Percentiles rank a stretch among this genome's conserved stretches.
These are phyloP conservation scores for Subacronicta megacephala DNA, from an alignment of 2,888 invertebrate genomes.

Conservation along the genomic window DNA sequence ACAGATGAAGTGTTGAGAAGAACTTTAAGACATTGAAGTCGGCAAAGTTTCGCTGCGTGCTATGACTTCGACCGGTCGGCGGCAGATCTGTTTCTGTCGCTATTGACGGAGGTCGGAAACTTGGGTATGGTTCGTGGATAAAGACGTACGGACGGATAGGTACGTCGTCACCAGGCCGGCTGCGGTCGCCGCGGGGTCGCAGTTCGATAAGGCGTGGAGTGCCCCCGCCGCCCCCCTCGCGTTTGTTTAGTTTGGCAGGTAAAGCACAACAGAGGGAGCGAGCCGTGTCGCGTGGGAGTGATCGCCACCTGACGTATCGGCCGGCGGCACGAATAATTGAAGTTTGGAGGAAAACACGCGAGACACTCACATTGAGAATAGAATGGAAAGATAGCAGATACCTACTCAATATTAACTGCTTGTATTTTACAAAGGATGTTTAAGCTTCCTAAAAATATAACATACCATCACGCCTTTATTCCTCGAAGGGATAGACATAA, in stretches of 20 bases:
- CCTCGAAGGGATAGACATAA: too few relatives aligned
- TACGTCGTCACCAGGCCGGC: slow-evolving; percentile 65
- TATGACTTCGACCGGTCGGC: slow-evolving; percentile 65
- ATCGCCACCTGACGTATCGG: slow-evolving; percentile 69
- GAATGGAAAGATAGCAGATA: too few relatives aligned
- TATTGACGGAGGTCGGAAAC: slow-evolving; percentile 71
- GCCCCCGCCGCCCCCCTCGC: slow-evolving; percentile 59
- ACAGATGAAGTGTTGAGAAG: slow-evolving; percentile 48
- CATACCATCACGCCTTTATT: too few relatives aligned
- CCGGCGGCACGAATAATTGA: slow-evolving; percentile 66
- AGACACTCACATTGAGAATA: slow-evolving; percentile 17
- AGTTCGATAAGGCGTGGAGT: slow-evolving; percentile 69
- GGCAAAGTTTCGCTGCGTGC: slow-evolving; percentile 58
- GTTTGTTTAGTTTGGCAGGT: slow-evolving; percentile 83
- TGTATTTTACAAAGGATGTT: too few relatives aligned
- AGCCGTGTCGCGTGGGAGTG: slow-evolving; percentile 71
- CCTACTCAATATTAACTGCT: too few relatives aligned
- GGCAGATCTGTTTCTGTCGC: slow-evolving; percentile 62
- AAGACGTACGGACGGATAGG: slow-evolving; percentile 56
- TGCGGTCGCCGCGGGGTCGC: slow-evolving; percentile 73
- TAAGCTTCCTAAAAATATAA: too few relatives aligned
- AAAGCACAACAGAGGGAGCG: slow-evolving; percentile 73
- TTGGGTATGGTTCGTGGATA: slow-evolving; percentile 61
- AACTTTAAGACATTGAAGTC: slow-evolving; percentile 28
- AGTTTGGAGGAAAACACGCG: slow-evolving; percentile 63